A percentile compares a stretch with the other conserved stretches of the same genome.
Evolutionary conservation across 2,888 invertebrate genomes (phyloP).

Genomic region (Drosophila parthenogenetica): DNA sequence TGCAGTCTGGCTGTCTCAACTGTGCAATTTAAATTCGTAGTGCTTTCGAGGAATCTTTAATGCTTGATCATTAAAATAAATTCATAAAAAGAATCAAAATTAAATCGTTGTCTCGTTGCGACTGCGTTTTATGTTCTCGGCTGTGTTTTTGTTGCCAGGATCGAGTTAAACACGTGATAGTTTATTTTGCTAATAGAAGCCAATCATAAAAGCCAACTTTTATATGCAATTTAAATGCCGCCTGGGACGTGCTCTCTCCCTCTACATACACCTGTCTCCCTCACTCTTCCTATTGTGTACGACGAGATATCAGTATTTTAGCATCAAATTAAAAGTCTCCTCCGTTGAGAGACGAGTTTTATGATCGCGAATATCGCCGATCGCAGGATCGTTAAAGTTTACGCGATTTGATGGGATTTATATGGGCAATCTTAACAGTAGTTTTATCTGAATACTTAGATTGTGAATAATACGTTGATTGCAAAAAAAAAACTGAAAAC

Average conservation of each 20-base stretch:
- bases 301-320: slow-evolving; percentile 62
- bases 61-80: slow-evolving; percentile 47
- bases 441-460: slow-evolving; percentile 56
- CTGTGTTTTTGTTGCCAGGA: slow-evolving; percentile 25
- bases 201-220: slow-evolving; percentile 72
- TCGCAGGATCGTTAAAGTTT: slow-evolving; percentile 41
- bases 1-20: not conserved
- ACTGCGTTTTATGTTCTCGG: slow-evolving; percentile 33
- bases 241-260: slow-evolving; percentile 4
- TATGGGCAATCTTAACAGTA: slow-evolving; percentile 62
- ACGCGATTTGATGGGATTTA: slow-evolving; percentile 45
- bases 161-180: slow-evolving; percentile 71
- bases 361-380: slow-evolving; percentile 16
- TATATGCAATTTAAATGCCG: slow-evolving; percentile 68
- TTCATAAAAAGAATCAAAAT: slow-evolving; percentile 39
- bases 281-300: not conserved
- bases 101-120: slow-evolving; percentile 27
- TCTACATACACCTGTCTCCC: not conserved
- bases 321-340: slow-evolving; percentile 69
- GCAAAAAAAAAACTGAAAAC: not conserved
- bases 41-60: slow-evolving; percentile 22
- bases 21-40: slow-evolving; percentile 19
- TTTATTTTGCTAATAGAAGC: slow-evolving; percentile 76
- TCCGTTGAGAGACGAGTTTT: slow-evolving; percentile 28
- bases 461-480: slow-evolving; percentile 48